phyloP scores from a whole-genome alignment of 2,888 invertebrate genomes.

The Atethmia centrago region DNA sequence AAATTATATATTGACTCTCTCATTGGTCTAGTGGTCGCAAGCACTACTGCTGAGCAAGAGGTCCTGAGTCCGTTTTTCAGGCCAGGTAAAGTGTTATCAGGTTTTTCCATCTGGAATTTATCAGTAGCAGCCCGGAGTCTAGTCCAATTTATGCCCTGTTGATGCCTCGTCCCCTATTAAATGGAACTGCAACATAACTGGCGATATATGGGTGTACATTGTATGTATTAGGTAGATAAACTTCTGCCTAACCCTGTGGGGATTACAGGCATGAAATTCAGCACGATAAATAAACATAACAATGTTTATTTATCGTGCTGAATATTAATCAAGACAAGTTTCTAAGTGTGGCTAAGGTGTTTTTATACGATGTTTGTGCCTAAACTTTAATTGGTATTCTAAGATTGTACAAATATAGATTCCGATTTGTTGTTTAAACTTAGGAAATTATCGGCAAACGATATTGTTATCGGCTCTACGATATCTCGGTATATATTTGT shows the following conservation, averaged over 20 bases:
- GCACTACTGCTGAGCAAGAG: too few relatives aligned
- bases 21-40: too few relatives aligned
- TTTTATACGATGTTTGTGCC: background rate
- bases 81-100: too few relatives aligned
- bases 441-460: slow-evolving; percentile 20
- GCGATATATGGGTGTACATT: background rate
- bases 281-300: too few relatives aligned
- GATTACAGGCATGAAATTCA: background rate
- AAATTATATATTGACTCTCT: too few relatives aligned
- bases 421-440: slow-evolving; percentile 33
- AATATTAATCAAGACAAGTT: background rate
- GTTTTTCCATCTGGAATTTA: too few relatives aligned
- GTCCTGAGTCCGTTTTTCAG: too few relatives aligned
- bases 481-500: slow-evolving; percentile 15
- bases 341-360: background rate
- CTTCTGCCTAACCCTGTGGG: too few relatives aligned
- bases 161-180: too few relatives aligned
- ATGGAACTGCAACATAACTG: too few relatives aligned
- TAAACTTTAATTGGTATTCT: slow-evolving; percentile 26
- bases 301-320: background rate
- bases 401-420: slow-evolving; percentile 21
- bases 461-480: slow-evolving; percentile 21
- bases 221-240: background rate
- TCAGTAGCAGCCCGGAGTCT: too few relatives aligned
- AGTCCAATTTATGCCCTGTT: too few relatives aligned